Evolutionary conservation across 2,113 vertebrate genomes (phyloP).

Genomic region (Erpornis zantholeuca): DNA sequence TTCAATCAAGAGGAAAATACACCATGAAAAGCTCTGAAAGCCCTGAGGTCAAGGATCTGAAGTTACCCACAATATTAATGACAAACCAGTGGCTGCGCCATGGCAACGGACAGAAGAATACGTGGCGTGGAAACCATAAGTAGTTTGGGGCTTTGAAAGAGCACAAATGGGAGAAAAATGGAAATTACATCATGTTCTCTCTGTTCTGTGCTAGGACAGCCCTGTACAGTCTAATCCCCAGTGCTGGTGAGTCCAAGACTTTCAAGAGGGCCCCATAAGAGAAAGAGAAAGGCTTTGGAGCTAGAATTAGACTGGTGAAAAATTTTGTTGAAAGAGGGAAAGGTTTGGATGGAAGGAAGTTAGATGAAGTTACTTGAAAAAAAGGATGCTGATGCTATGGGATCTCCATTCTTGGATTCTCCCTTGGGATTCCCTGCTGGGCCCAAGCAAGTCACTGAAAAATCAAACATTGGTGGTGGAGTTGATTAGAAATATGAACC

Average conservation of each 20-base stretch:
- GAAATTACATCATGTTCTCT: slow-evolving; percentile 71
- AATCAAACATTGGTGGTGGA: not conserved
- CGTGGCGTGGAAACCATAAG: slow-evolving; percentile 59
- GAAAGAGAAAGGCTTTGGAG: not conserved
- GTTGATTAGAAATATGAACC: not conserved
- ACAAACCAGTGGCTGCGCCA: slow-evolving; percentile 61
- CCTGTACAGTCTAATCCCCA: slow-evolving; percentile 58
- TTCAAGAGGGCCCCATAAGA: not conserved
- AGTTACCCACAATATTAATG: slow-evolving; percentile 73
- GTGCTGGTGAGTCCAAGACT: not conserved
- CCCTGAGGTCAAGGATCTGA: slow-evolving; percentile 70
- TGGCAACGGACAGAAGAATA: slow-evolving; percentile 64
- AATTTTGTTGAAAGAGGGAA: not conserved
- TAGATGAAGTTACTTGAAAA: not conserved
- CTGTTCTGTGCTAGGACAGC: slow-evolving; percentile 56
- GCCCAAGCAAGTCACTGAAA: not conserved
- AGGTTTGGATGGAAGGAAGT: not conserved
- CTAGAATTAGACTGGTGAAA: not conserved
- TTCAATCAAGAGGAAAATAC: slow-evolving; percentile 72
- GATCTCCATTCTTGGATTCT: not conserved
- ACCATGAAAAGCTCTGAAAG: slow-evolving; percentile 70
- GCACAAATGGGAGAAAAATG: slow-evolving; percentile 64
- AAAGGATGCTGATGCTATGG: not conserved
- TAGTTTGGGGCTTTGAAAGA: slow-evolving; percentile 56
- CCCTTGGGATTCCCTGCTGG: not conserved